phyloP scores from a whole-genome alignment of 2,113 vertebrate species.

The Terrapene triunguis region DNA sequence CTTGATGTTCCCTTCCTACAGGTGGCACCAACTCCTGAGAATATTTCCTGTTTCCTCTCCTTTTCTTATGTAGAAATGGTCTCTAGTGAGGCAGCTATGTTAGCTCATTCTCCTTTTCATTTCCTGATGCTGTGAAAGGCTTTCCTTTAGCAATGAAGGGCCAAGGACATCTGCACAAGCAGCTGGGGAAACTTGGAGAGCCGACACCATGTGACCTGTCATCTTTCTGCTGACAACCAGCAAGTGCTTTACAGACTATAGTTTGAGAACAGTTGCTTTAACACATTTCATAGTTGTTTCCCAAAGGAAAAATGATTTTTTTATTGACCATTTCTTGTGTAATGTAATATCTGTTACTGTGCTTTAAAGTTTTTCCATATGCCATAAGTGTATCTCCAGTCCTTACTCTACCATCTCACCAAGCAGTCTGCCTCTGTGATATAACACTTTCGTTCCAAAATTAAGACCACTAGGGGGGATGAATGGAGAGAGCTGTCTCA shows the following conservation, averaged over 20 bases:
- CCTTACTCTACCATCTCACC: conserved; percentile 4
- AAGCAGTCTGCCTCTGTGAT: background rate
- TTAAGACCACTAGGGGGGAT: conserved; percentile 53
- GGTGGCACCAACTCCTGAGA: accelerated
- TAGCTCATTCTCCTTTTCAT: background rate
- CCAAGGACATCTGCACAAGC: background rate
- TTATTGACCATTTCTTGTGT: conserved; percentile 6
- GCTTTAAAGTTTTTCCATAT: conserved; percentile 16
- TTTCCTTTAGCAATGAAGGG: background rate
- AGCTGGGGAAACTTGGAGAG: background rate
- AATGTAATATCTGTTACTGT: conserved; percentile 12
- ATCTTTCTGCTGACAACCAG: background rate
- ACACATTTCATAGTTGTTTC: background rate
- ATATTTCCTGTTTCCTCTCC: background rate
- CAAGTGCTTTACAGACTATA: background rate
- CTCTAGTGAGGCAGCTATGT: accelerated
- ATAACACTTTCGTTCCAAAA: conserved; percentile 32
- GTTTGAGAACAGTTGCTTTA: background rate
- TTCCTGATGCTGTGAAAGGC: background rate
- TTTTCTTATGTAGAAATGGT: accelerated
- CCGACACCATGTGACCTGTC: background rate
- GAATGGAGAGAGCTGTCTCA: conserved; percentile 46
- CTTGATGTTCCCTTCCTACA: background rate
- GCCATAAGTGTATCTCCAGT: background rate
- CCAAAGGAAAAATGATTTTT: background rate